Percentiles rank a stretch among this genome's conserved stretches.
Evolutionary conservation across 35 echinoderm and acorn worm genomes (phyloP).

Genomic region (Hemicentrotus pulcherrimus): DNA sequence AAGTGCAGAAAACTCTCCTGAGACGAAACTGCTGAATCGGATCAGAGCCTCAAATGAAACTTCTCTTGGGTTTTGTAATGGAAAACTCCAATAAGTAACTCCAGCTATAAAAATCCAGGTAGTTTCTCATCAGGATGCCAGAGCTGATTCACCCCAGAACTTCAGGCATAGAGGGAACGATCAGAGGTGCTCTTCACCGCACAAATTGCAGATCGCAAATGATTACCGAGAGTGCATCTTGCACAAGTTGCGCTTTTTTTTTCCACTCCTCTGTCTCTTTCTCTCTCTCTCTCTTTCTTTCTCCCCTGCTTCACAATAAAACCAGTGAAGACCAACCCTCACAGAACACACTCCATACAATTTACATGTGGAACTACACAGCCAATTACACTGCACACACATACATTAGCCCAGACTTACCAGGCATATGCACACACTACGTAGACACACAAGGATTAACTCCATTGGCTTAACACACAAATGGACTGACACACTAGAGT

Average conservation of each 20-base stretch:
- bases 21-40: background rate
- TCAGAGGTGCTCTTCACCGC: background rate
- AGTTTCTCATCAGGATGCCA: background rate
- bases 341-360: background rate
- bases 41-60: background rate
- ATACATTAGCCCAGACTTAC: background rate
- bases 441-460: background rate
- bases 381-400: conserved; percentile 9
- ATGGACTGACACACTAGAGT: background rate
- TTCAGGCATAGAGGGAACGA: background rate
- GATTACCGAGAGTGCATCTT: background rate
- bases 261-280: background rate
- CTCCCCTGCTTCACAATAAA: background rate
- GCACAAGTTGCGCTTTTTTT: background rate
- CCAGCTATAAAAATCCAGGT: conserved; percentile 17
- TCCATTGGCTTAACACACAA: conserved; percentile 10
- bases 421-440: background rate
- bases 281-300: background rate
- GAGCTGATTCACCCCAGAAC: background rate
- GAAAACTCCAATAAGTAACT: background rate
- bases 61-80: background rate
- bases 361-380: background rate
- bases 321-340: background rate
- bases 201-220: background rate
- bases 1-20: background rate